These are phyloP conservation scores for Panagrolaimus sp. DNA, from an alignment of 1,140 invertebrate genomes.

Conservation along the genomic window DNA sequence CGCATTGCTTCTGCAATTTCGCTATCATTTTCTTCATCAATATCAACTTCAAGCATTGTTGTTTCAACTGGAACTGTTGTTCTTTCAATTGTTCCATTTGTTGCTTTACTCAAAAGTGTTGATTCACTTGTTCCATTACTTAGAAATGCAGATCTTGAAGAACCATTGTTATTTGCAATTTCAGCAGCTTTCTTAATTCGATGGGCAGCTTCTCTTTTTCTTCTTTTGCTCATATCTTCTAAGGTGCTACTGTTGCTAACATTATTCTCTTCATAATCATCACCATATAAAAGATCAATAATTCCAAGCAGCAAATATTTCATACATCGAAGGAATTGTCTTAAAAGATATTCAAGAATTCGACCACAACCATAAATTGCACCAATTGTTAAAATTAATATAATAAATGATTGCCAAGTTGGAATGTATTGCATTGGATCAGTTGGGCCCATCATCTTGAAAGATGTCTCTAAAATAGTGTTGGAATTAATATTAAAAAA, in stretches of 20 bases:
- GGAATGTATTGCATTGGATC: conserved; percentile 30
- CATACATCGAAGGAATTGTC: conserved; percentile 1
- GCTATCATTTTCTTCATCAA: neutral
- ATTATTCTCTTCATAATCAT: neutral
- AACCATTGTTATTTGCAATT: too few relatives aligned
- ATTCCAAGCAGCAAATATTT: conserved; percentile 17
- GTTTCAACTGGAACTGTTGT: neutral
- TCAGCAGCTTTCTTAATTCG: neutral
- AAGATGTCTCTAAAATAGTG: neutral
- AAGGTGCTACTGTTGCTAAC: too few relatives aligned
- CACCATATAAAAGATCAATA: conserved; percentile 21
- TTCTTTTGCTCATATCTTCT: neutral
- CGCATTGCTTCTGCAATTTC: conserved; percentile 1
- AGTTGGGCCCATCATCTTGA: conserved; percentile 23
- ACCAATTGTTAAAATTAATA: conserved; percentile 27
- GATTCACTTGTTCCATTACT: neutral
- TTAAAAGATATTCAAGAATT: conserved; percentile 2
- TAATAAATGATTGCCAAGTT: conserved; percentile 25
- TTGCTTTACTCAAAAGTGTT: neutral
- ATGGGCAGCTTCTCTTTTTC: neutral
- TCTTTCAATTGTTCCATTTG: neutral
- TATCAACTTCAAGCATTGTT: neutral
- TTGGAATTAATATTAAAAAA: neutral
- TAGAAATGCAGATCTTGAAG: neutral
- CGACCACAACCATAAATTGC: conserved; percentile 26